These are phyloP conservation scores for Falco columbarius DNA, from an alignment of 2,797 vertebrate species.

Conservation along the genomic window DNA sequence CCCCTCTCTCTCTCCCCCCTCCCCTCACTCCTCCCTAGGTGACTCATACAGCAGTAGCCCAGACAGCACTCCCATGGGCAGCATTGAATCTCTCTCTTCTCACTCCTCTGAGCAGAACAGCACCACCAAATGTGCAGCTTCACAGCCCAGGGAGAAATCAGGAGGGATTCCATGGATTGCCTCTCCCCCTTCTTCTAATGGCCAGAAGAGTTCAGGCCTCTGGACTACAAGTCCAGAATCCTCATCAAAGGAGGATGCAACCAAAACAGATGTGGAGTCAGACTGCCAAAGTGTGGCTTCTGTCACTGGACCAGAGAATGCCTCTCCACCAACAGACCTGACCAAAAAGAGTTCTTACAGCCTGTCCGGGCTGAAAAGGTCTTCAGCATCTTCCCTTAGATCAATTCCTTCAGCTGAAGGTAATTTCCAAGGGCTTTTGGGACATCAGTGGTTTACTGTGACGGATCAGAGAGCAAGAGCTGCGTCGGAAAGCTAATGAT, in stretches of 20 bases:
- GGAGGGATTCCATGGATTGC: slow-evolving; percentile 87
- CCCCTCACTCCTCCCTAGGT: slow-evolving; percentile 73
- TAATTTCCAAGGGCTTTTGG: slow-evolving; percentile 28
- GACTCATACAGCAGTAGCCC: slow-evolving; percentile 97
- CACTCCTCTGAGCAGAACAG: slow-evolving; percentile 96
- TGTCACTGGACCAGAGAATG: slow-evolving; percentile 75
- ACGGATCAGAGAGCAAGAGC: background rate
- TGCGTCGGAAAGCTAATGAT: background rate
- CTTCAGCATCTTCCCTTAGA: slow-evolving; percentile 88
- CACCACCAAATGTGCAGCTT: slow-evolving; percentile 79
- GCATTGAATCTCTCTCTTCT: slow-evolving; percentile 95
- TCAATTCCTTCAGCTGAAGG: slow-evolving; percentile 90
- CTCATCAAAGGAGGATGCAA: slow-evolving; percentile 88
- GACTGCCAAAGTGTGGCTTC: slow-evolving; percentile 87
- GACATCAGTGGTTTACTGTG: background rate
- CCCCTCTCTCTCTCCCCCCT: background rate
- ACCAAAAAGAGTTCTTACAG: slow-evolving; percentile 84
- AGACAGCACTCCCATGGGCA: slow-evolving; percentile 95
- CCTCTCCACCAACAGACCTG: slow-evolving; percentile 76
- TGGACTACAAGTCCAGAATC: slow-evolving; percentile 90
- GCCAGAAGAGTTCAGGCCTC: slow-evolving; percentile 79
- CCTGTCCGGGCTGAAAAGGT: slow-evolving; percentile 78
- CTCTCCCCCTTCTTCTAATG: slow-evolving; percentile 82
- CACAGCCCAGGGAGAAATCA: slow-evolving; percentile 81
- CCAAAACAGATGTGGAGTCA: slow-evolving; percentile 88